Evolutionary conservation across 2,113 vertebrate species (phyloP), one percentile per base, ranked within the genome.

Genomic region (Eulemur rufifrons): DNA sequence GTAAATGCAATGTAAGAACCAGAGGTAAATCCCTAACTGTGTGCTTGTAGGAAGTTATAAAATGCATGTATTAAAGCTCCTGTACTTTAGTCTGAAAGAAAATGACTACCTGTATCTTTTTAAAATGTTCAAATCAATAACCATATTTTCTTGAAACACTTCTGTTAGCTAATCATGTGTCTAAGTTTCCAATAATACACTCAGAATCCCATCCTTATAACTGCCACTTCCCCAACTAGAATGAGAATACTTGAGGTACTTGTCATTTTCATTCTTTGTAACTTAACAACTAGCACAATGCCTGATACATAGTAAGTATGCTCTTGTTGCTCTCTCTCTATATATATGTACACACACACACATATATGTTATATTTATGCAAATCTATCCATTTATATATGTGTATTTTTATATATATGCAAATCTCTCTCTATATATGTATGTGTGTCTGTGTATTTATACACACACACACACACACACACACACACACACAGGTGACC

Each of bases 171-270:
- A 32, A 63, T 2, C 45, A 56, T 0, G 8, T 8, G 3, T 45
- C 23, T 47, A n/a, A 39, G 64, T 6, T 13, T 64, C 6, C 21
- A 34, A 37, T 25, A 74, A 42, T 17, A 6, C 13, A 9, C 0
- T 6, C 23, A 52, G 29, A n/a, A 34, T 1, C 0, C 13, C 59
- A 9, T 21, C 32, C 34, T 25, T n/a, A 1, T 45, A 32, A 47
- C 25, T 7, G 25, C 7, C 20, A 47, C 32, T 39, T 54, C 13
- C 59, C 32, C 56, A 47, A 52, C 3, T n/a, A 50, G 15, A 54
- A 2, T 88, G n/a, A 91, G 13, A 63, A 50, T 86, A 54, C 7
- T 25, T 9, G 3, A 76, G 32, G 1, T 14, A 4, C 23, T 23
- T 34, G 21, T 39, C 32, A 34, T 39, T 47, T 45, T 45, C 21